A percentile compares a stretch with the other conserved stretches of the same genome.
These are phyloP conservation scores for Sinhomidia bicolor DNA, from an alignment of 2,888 invertebrate genomes.

Conservation along the genomic window DNA sequence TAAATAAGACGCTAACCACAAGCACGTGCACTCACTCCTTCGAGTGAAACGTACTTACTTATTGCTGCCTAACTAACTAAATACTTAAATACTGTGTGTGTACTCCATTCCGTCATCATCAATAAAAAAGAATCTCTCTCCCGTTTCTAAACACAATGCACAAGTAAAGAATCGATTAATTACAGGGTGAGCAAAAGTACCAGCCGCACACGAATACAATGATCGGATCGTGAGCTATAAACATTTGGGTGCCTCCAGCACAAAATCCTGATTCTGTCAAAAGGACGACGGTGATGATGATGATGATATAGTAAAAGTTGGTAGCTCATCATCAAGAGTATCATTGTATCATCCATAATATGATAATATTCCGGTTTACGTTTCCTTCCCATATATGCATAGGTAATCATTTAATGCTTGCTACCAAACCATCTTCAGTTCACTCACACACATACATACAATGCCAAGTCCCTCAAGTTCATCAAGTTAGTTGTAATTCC, in stretches of 20 bases:
- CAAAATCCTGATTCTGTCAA: not conserved
- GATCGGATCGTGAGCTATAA: conserved; percentile 33
- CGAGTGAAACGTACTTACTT: not conserved
- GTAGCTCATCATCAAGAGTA: not conserved
- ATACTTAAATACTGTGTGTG: not conserved
- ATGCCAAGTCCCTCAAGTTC: too few species aligned
- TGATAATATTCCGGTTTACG: too few species aligned
- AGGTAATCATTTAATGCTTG: too few species aligned
- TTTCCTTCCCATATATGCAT: too few species aligned
- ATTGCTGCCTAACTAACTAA: not conserved
- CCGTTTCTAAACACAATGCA: conserved; percentile 14
- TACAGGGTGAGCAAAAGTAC: conserved; percentile 32
- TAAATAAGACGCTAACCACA: conserved; percentile 2
- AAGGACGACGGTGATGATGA: not conserved
- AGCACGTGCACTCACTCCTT: conserved; percentile 8
- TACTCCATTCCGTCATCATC: not conserved
- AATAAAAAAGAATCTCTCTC: not conserved
- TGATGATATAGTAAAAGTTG: not conserved
- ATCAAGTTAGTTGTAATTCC: not conserved
- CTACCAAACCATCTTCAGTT: too few species aligned
- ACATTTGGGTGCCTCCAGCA: conserved; percentile 32
- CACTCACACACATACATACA: too few species aligned
- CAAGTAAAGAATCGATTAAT: conserved; percentile 48
- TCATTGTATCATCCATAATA: not conserved
- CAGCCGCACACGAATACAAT: conserved; percentile 51